A percentile compares a stretch with the other conserved stretches of the same genome.
These are phyloP conservation scores for Scomber japonicus DNA, from an alignment of 2,113 vertebrate species.

Conservation along the genomic window DNA sequence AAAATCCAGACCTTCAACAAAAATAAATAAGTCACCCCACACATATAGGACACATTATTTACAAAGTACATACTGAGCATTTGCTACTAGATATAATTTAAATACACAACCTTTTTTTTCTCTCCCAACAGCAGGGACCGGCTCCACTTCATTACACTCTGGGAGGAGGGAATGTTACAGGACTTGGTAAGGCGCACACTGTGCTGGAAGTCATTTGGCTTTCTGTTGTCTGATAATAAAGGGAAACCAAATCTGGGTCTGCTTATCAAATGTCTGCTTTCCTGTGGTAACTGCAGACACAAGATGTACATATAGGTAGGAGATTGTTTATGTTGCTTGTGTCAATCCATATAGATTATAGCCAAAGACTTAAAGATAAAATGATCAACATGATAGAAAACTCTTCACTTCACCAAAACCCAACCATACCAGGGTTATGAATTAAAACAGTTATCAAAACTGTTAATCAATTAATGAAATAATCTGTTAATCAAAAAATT, in stretches of 20 bases:
- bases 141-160: conserved; percentile 92
- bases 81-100: conserved; percentile 94
- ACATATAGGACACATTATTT: conserved; percentile 63
- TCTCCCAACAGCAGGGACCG: conserved; percentile 90
- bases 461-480: too few relatives aligned
- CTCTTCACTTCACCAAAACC: too few relatives aligned
- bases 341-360: conserved; percentile 76
- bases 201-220: conserved; percentile 89
- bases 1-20: not conserved
- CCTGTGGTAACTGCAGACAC: not conserved
- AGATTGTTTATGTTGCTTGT: not conserved
- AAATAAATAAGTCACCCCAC: too few relatives aligned
- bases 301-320: too few relatives aligned
- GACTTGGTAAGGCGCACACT: conserved; percentile 91
- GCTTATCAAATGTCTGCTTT: conserved; percentile 15
- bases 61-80: conserved; percentile 96
- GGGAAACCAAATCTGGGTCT: conserved; percentile 32
- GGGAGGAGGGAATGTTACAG: conserved; percentile 94
- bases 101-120: conserved; percentile 93
- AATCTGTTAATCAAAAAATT: too few relatives aligned
- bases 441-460: too few relatives aligned
- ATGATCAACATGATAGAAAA: too few relatives aligned
- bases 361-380: conserved; percentile 80
- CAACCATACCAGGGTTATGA: too few relatives aligned
- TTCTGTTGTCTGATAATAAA: conserved; percentile 82